These are phyloP conservation scores for Spodoptera frugiperda DNA, from an alignment of 1,140 invertebrate genomes.

Conservation along the genomic window DNA sequence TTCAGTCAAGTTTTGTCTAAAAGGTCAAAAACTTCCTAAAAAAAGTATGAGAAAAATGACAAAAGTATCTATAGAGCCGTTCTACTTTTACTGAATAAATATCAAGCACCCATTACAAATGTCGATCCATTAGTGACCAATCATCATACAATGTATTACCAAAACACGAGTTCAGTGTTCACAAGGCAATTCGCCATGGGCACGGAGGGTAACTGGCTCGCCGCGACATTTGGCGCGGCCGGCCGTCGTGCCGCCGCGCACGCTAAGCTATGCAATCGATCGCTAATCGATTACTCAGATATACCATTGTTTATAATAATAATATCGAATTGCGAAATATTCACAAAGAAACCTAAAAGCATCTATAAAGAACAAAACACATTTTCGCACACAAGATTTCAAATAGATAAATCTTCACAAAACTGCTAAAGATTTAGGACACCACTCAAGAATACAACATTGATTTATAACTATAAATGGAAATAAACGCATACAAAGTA, in stretches of 20 bases:
- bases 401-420: slow-evolving; percentile 36
- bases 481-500: slow-evolving; percentile 46
- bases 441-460: slow-evolving; percentile 49
- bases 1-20: no score
- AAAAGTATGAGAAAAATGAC: no score
- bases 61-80: no score
- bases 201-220: background rate
- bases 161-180: slow-evolving; percentile 26
- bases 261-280: slow-evolving; percentile 25
- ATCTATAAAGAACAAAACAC: slow-evolving; percentile 15
- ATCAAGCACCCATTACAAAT: background rate
- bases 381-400: slow-evolving; percentile 10
- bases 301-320: slow-evolving; percentile 33
- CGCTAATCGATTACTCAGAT: slow-evolving; percentile 37
- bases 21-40: no score
- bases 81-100: no score
- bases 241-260: background rate
- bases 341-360: slow-evolving; percentile 9
- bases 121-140: slow-evolving; percentile 6
- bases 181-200: slow-evolving; percentile 9
- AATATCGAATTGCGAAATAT: slow-evolving; percentile 24
- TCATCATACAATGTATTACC: slow-evolving; percentile 15
- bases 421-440: slow-evolving; percentile 63
- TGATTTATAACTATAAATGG: slow-evolving; percentile 58
- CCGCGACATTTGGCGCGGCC: slow-evolving; percentile 28